Evolutionary conservation across 2,888 invertebrate species (phyloP), one percentile per base, ranked within the genome.

Genomic region (Lysandra bellargus): DNA sequence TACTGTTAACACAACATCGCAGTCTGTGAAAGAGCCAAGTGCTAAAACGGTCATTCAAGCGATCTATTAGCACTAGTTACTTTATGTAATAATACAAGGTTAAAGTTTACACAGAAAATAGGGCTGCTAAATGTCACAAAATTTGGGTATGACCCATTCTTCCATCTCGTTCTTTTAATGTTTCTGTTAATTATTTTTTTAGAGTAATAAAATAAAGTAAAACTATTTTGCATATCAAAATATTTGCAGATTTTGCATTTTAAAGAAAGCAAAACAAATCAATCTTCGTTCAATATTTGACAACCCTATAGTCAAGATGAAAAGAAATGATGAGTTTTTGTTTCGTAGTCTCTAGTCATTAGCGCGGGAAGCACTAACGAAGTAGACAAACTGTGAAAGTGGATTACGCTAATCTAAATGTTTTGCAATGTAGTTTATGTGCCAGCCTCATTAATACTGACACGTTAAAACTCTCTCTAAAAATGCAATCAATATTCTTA

Each of bases 341-440:
- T 78, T 80, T 73, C 80, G 83, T 83, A 80, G 83, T 81, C 80
- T 60, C 73, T 82, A 83, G 80, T 82, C 80, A 80, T 84, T 84
- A 83, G 83, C 80, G 79, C 61, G 64, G 75, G 23, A 64, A 64
- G 79, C 72, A 81, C 82, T 83, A 83, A 83, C 81, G 81, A 81
- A 79, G 74, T 79, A 78, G 78, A 81, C 80, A 84, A 82, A 84
- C 81, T 80, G 76, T 78, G 82, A 81, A 83, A 83, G 83, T 82
- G 82, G 84, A 84, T 83, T 83, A 83, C 72, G 82, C 81, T 81
- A 83, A 84, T 81, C 83, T 79, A 79, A 81, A 82, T 80, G 82
- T 83, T 82, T 84, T 80, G 82, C 82, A 81, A 84, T 80, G 82
- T 82, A 79, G 83, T 83, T 82, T 83, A 80, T 81, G 80, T 79